Conservation (phyloP, 2,797 vertebrate species). For the Chelon auratus region DNA sequence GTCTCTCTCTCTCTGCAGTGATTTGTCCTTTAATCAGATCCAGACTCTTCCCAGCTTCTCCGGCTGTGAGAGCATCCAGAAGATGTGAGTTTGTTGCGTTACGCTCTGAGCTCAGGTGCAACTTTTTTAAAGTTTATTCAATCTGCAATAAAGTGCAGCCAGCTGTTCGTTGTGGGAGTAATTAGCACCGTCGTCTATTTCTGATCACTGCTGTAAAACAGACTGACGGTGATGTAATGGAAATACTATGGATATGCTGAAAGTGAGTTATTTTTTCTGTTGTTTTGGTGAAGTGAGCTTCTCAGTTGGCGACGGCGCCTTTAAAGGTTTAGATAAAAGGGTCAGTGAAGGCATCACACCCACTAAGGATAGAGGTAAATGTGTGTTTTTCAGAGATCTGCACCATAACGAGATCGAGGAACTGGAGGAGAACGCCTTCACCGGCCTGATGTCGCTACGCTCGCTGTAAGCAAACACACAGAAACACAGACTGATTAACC, state of each 20-base stretch:
- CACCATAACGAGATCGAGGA: constrained; percentile 91
- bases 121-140: constrained; percentile 2
- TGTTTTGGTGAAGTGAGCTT: too few relatives aligned
- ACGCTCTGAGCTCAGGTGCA: neutral
- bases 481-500: constrained; percentile 1
- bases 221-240: constrained; percentile 55
- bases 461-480: constrained; percentile 88
- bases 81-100: constrained; percentile 87
- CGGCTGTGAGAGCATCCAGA: constrained; percentile 90
- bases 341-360: too few relatives aligned
- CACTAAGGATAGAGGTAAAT: neutral
- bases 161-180: constrained; percentile 63
- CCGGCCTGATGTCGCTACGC: constrained; percentile 87
- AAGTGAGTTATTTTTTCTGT: too few relatives aligned
- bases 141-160: constrained; percentile 43
- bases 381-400: constrained; percentile 85
- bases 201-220: constrained; percentile 38
- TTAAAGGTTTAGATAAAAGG: too few relatives aligned
- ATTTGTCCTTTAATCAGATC: constrained; percentile 92
- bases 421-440: constrained; percentile 89
- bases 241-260: constrained; percentile 23
- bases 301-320: too few relatives aligned
- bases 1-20: constrained; percentile 78
- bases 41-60: constrained; percentile 91
- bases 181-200: constrained; percentile 42